These are phyloP conservation scores for Dipus sagitta DNA, from an alignment of 2,797 vertebrate species.

Conservation along the genomic window DNA sequence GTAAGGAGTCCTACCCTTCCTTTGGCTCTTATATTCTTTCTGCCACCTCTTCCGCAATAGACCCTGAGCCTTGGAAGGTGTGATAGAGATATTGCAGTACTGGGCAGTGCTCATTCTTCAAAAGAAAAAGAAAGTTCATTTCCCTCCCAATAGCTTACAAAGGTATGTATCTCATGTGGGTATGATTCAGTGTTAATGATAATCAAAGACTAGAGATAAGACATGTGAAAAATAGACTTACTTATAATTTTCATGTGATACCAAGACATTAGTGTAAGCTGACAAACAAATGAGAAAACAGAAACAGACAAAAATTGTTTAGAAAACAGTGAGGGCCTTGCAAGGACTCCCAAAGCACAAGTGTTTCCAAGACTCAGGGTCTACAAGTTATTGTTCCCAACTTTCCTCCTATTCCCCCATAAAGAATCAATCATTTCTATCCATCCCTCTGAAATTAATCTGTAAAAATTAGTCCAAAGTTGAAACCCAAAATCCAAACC, in stretches of 20 bases:
- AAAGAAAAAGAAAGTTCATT: conserved; percentile 36
- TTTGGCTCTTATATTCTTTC: no score
- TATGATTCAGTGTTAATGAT: conserved; percentile 11
- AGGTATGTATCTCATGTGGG: not conserved
- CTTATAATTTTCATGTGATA: conserved; percentile 53
- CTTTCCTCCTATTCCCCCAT: conserved; percentile 7
- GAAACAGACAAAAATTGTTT: not conserved
- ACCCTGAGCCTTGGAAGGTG: no score
- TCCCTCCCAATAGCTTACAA: conserved; percentile 23
- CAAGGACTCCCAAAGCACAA: conserved; percentile 33
- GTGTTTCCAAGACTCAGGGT: conserved; percentile 35
- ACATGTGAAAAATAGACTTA: conserved; percentile 34
- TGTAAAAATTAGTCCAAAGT: conserved; percentile 32
- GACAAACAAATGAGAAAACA: not conserved
- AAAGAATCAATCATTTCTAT: conserved; percentile 59
- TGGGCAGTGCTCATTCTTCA: conserved; percentile 8
- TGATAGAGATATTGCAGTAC: no score
- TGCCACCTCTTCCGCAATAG: no score
- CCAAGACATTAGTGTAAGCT: not conserved
- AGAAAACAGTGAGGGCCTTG: not conserved
- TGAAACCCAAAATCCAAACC: conserved; percentile 26
- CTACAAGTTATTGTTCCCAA: conserved; percentile 49
- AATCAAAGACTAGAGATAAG: no score
- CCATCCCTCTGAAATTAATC: conserved; percentile 51
- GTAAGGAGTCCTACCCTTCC: no score